Evolutionary conservation across 2,797 vertebrate genomes (phyloP).

Genomic region (Coilia nasus): DNA sequence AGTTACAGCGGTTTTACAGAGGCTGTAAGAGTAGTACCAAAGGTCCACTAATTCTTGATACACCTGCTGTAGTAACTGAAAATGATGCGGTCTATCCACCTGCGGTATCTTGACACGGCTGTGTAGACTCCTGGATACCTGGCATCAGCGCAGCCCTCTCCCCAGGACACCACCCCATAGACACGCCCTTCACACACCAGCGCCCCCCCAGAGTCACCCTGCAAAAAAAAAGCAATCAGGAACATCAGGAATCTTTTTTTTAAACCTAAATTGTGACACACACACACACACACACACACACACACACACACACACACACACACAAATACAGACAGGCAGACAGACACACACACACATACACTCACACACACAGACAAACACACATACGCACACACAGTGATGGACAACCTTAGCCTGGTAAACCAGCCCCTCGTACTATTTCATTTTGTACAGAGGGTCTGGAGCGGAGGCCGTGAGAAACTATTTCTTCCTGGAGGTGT

Average conservation of each 20-base stretch:
- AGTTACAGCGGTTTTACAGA: constrained; percentile 29
- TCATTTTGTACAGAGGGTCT: too few species aligned
- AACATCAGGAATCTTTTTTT: background rate
- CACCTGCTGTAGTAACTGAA: constrained; percentile 73
- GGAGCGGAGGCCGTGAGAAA: too few species aligned
- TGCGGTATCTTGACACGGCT: constrained; percentile 74
- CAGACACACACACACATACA: background rate
- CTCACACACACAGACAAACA: too few species aligned
- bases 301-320: background rate
- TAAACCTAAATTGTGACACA: background rate
- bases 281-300: background rate
- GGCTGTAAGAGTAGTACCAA: constrained; percentile 27
- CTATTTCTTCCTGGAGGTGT: too few species aligned
- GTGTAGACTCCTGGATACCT: constrained; percentile 80
- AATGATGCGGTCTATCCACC: constrained; percentile 80
- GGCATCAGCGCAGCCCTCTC: constrained; percentile 73
- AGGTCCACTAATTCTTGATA: constrained; percentile 50
- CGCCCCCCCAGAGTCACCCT: constrained; percentile 84
- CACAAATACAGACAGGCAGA: background rate
- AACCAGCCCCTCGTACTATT: too few species aligned
- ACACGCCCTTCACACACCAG: constrained; percentile 78
- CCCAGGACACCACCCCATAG: constrained; percentile 83
- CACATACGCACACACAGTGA: too few species aligned
- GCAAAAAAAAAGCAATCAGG: constrained; percentile 14
- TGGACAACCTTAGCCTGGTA: too few species aligned